Evolutionary conservation across 1,140 invertebrate species (phyloP).

Genomic region (Batillaria attramentaria): DNA sequence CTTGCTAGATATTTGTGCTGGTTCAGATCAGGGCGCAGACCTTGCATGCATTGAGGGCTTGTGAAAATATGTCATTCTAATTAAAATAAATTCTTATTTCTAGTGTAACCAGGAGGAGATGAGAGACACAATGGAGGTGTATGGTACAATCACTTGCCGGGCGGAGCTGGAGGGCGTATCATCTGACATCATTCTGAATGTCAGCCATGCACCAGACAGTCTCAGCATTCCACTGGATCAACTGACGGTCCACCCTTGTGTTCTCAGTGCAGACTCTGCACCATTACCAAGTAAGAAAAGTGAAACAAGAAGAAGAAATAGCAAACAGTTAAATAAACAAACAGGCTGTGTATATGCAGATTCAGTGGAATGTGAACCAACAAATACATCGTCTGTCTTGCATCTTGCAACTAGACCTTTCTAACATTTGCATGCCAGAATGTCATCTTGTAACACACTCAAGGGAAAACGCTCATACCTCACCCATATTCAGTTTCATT

Average conservation of each 20-base stretch:
- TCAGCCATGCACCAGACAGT: conserved; percentile 54
- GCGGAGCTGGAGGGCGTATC: conserved; percentile 62
- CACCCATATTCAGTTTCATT: too few species aligned
- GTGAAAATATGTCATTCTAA: too few species aligned
- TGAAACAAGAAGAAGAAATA: too few species aligned
- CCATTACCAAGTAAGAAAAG: conserved; percentile 3
- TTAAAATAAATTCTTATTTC: too few species aligned
- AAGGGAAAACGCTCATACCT: too few species aligned
- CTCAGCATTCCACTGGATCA: conserved; percentile 55
- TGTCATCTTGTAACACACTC: too few species aligned
- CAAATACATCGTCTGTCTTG: background rate
- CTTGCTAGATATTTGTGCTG: too few species aligned
- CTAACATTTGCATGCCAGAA: too few species aligned
- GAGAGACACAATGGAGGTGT: conserved; percentile 61
- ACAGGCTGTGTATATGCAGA: background rate
- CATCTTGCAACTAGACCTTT: background rate
- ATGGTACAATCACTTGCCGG: conserved; percentile 64
- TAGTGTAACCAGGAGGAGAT: conserved; percentile 62
- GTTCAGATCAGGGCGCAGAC: too few species aligned
- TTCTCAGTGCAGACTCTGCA: conserved; percentile 61
- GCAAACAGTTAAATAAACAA: background rate
- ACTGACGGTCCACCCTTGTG: conserved; percentile 65
- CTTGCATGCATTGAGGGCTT: too few species aligned
- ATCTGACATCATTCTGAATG: conserved; percentile 61
- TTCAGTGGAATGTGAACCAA: background rate